These are phyloP conservation scores for Lobophora halterata DNA, from an alignment of 2,888 invertebrate species.

Conservation along the genomic window DNA sequence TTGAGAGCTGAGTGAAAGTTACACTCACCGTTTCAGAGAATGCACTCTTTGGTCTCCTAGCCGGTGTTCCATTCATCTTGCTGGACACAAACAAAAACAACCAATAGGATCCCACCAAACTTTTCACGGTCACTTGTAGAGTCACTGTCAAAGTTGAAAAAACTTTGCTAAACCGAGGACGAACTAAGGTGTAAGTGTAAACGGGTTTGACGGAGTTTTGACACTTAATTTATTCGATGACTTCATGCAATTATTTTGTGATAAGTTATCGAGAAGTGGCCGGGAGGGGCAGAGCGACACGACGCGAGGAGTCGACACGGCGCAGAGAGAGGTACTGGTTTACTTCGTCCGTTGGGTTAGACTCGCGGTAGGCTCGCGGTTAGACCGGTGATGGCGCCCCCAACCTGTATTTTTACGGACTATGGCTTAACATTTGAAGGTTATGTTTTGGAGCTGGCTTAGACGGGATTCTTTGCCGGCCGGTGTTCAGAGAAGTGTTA, in stretches of 20 bases:
- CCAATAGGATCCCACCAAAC: conserved; percentile 63
- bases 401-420: conserved; percentile 68
- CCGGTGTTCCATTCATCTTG: conserved; percentile 75
- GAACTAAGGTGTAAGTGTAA: conserved; percentile 32
- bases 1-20: conserved; percentile 28
- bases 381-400: too few relatives aligned
- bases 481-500: conserved; percentile 1
- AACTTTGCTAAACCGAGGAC: conserved; percentile 16
- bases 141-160: conserved; percentile 33
- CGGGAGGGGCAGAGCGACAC: conserved; percentile 30
- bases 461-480: conserved; percentile 9
- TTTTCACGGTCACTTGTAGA: conserved; percentile 74
- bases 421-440: conserved; percentile 65
- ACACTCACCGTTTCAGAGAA: conserved; percentile 72
- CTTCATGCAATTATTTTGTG: conserved; percentile 73
- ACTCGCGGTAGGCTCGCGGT: conserved; percentile 11
- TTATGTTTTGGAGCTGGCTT: conserved; percentile 55
- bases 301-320: conserved; percentile 52
- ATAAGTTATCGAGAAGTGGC: conserved; percentile 69
- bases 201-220: conserved; percentile 28
- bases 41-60: conserved; percentile 72
- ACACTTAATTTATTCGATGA: conserved; percentile 73
- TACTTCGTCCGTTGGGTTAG: conserved; percentile 8
- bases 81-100: conserved; percentile 57
- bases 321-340: conserved; percentile 59